Evolutionary conservation across 2,797 vertebrate species (phyloP).

Genomic region (Danio jaintianensis): DNA sequence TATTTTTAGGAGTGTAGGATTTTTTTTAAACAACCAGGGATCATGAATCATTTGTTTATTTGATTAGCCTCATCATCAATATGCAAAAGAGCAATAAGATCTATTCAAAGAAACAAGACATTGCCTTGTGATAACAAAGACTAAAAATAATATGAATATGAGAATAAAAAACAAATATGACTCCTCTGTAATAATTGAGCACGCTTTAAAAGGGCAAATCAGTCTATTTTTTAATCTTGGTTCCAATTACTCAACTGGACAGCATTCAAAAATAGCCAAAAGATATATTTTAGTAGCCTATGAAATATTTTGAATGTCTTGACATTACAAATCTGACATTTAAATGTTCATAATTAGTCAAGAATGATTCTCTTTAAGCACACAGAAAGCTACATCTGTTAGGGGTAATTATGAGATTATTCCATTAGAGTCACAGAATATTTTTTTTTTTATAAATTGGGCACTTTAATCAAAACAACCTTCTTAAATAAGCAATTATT

Average conservation of each 20-base stretch:
- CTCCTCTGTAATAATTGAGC: neutral
- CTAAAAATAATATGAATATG: neutral
- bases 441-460: conserved; percentile 2
- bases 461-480: neutral
- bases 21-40: too few relatives aligned
- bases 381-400: neutral
- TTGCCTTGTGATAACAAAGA: neutral
- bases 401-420: neutral
- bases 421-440: neutral
- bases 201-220: neutral
- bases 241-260: conserved; percentile 20
- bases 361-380: conserved; percentile 1
- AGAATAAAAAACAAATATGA: neutral
- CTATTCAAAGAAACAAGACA: neutral
- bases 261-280: conserved; percentile 11
- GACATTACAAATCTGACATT: conserved; percentile 43
- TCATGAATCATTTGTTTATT: too few relatives aligned
- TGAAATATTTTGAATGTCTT: conserved; percentile 32
- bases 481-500: neutral
- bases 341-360: conserved; percentile 10
- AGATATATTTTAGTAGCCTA: neutral
- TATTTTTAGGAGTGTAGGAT: too few relatives aligned
- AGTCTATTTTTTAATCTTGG: neutral
- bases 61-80: neutral
- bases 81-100: neutral